Base-by-base conservation (phyloP, 2,113 vertebrate genomes). In the Trochalopteron elliotii region DNA sequence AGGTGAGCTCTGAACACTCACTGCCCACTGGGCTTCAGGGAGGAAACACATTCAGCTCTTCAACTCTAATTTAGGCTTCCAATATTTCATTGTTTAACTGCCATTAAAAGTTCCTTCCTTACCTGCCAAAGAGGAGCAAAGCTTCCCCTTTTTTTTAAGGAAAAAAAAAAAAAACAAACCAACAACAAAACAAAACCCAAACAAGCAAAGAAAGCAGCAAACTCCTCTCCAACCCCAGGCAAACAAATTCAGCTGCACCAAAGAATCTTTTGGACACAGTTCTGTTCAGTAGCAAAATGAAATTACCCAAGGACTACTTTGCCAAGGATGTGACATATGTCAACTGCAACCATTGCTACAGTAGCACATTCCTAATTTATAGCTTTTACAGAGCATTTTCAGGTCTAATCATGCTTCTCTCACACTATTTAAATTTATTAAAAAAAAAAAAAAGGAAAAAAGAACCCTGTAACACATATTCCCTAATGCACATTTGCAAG, bases 401-500 rank as follows among this genome's bases (percentile, higher is more conserved):
- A 87, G 60, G 64, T 84, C 79, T 93, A 59, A 93, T 95, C 65
- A 12, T 47, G 45, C 49, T 93, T 77, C 65, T 90, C 56, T 92
- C 69, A 71, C 25, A 65, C 49, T 68, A 89, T 82, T 92, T 82
- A 92, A 92, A 94, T 89, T 70, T 64, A 71, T 74, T 95, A 8
- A 6, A 47, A 72, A 64, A 24, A 71, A 39, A 39, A 39, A 39
- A 39, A 39, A 39, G 37, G 64, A 76, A 65, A 6, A 93, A 94
- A 93, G 45, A 81, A 28, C 49, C 28, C 47, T 35, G 69, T 92
- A 95, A 92, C 76, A 87, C 61, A 35, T 89, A 96, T 87, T 97
- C 94, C 93, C 90, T n/a, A 56, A 84, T 45, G 65, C 65, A 93
- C 44, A 64, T 95, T 90, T 93, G 72, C 57, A 93, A 86, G 92